phyloP scores from a whole-genome alignment of 2,888 invertebrate species.

The Eupeodes latifasciatus region DNA sequence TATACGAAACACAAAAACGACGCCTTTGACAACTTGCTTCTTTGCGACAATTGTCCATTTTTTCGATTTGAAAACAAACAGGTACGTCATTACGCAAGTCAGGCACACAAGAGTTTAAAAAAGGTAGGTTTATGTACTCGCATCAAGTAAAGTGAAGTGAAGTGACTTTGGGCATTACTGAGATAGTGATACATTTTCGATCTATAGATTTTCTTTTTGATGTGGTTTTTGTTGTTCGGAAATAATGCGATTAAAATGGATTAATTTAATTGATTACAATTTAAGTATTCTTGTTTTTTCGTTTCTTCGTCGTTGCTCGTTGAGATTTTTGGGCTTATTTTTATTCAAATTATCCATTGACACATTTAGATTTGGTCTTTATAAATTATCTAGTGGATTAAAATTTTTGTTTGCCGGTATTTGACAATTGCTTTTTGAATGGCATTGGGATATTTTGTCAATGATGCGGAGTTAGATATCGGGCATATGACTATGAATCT shows the following conservation, averaged over 20 bases:
- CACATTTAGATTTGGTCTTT: constrained; percentile 36
- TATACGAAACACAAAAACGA: neutral
- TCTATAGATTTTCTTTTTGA: constrained; percentile 30
- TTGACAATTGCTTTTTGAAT: constrained; percentile 52
- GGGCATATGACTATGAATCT: too few species aligned
- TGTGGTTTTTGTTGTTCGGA: constrained; percentile 9
- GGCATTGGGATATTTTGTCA: constrained; percentile 54
- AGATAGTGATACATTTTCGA: constrained; percentile 20
- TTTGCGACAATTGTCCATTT: constrained; percentile 70
- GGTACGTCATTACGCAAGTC: constrained; percentile 66
- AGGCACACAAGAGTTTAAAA: neutral
- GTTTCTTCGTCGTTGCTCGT: constrained; percentile 9
- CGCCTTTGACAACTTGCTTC: constrained; percentile 48
- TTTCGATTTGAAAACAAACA: constrained; percentile 10
- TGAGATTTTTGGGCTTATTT: constrained; percentile 24
- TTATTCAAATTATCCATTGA: constrained; percentile 36
- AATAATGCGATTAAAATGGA: constrained; percentile 75
- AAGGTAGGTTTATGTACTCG: constrained; percentile 3
- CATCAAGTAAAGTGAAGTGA: neutral
- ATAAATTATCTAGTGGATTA: constrained; percentile 39
- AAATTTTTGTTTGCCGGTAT: constrained; percentile 28
- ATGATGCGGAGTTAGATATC: neutral
- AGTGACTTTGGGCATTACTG: constrained; percentile 39
- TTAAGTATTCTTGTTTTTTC: constrained; percentile 50
- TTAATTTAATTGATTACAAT: constrained; percentile 76